These are phyloP conservation scores for Imbricaverruca yamaguchii DNA, from an alignment of 2,888 invertebrate genomes.

Conservation along the genomic window DNA sequence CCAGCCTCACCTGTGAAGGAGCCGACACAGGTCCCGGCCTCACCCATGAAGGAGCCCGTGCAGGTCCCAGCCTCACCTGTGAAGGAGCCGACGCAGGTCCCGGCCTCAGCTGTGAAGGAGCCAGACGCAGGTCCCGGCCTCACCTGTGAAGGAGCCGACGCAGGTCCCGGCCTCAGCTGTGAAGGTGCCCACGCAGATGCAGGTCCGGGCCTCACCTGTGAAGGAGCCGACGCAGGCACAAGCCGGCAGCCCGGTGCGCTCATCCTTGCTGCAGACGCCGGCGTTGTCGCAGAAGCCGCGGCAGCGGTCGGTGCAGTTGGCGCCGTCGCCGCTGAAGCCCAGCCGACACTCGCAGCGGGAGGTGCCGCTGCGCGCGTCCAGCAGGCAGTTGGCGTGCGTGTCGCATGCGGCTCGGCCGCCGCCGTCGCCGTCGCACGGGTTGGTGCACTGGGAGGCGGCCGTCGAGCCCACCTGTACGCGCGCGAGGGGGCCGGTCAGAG, in stretches of 20 bases:
- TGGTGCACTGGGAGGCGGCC: conserved; percentile 73
- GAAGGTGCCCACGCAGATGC: no score
- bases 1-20: no score
- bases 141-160: conserved; percentile 76
- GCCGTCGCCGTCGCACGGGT: conserved; percentile 71
- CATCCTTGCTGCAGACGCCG: conserved; percentile 57
- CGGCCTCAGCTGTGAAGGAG: no score
- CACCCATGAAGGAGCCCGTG: background rate
- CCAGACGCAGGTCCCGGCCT: background rate
- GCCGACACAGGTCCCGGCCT: no score
- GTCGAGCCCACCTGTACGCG: conserved; percentile 40
- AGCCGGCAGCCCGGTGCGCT: conserved; percentile 75
- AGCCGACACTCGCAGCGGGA: conserved; percentile 89
- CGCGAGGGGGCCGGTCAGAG: background rate
- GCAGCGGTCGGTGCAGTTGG: conserved; percentile 69
- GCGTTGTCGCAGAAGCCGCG: conserved; percentile 81
- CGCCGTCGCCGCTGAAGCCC: conserved; percentile 82
- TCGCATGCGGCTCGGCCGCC: conserved; percentile 72
- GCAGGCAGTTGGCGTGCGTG: conserved; percentile 74
- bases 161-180: conserved; percentile 61
- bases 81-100: no score
- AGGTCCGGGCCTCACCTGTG: conserved; percentile 60
- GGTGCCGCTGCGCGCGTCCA: conserved; percentile 57
- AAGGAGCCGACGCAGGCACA: conserved; percentile 88
- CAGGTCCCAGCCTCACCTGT: no score